Evolutionary conservation across 2,113 vertebrate species (phyloP).

Genomic region (Oncorhynchus masou): DNA sequence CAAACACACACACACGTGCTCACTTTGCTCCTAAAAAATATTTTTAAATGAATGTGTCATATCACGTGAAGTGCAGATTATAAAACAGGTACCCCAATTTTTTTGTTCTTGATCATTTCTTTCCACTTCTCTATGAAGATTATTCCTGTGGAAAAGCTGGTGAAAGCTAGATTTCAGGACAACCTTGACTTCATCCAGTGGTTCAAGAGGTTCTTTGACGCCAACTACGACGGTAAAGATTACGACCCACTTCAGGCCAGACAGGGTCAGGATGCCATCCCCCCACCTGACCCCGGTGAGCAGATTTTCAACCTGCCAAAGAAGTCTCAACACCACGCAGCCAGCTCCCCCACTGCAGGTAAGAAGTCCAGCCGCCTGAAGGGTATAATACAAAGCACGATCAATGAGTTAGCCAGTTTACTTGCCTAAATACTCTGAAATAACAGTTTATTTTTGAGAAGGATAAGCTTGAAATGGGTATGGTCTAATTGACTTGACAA

Average conservation of each 20-base stretch:
- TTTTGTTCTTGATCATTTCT: background rate
- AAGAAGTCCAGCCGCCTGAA: constrained; percentile 8
- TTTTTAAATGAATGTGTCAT: background rate
- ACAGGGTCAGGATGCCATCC: constrained; percentile 97
- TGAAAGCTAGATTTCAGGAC: constrained; percentile 98
- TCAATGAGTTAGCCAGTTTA: no score
- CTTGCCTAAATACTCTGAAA: no score
- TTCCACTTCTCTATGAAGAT: constrained; percentile 72
- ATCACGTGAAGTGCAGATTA: no score
- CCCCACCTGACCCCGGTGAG: constrained; percentile 95
- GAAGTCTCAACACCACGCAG: constrained; percentile 90
- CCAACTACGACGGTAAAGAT: constrained; percentile 97
- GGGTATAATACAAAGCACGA: background rate
- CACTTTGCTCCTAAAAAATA: background rate
- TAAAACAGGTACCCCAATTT: background rate
- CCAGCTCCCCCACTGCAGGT: constrained; percentile 97
- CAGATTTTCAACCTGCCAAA: constrained; percentile 99
- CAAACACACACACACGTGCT: background rate
- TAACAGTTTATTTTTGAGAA: no score
- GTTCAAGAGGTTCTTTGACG: constrained; percentile 99
- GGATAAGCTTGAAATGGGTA: no score
- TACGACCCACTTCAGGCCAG: constrained; percentile 93
- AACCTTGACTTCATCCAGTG: constrained; percentile 99
- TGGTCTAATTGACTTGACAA: no score
- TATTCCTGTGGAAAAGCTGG: constrained; percentile 98